Conservation (phyloP, 2,888 invertebrate genomes). For the Aspidiotus rigidus region DNA sequence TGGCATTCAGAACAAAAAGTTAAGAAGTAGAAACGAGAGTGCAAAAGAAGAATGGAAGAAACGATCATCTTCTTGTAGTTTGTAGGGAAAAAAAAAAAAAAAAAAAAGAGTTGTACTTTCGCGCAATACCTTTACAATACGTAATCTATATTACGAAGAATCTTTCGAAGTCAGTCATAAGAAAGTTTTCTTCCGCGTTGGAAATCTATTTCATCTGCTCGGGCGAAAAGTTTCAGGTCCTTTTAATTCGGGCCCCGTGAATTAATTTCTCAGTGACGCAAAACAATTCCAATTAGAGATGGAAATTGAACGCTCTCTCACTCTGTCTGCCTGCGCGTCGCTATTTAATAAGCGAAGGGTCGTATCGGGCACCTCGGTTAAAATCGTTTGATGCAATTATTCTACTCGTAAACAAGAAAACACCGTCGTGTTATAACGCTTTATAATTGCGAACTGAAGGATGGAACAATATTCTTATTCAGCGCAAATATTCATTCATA, state of each 20-base stretch:
- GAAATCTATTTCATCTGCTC: constrained; percentile 26
- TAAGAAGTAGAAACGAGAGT: not conserved
- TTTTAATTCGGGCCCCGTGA: constrained; percentile 16
- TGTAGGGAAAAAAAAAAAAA: no score
- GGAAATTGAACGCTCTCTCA: constrained; percentile 20
- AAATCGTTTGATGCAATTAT: constrained; percentile 26
- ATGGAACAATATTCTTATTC: constrained; percentile 1
- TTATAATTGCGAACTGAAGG: constrained; percentile 7
- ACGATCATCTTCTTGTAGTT: not conserved
- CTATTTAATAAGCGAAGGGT: constrained; percentile 19
- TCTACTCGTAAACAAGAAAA: constrained; percentile 22
- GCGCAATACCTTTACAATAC: no score
- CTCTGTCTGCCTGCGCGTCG: not conserved
- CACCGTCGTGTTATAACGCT: constrained; percentile 14
- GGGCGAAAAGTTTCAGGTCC: constrained; percentile 1
- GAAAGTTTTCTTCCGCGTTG: constrained; percentile 24
- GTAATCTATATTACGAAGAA: not conserved
- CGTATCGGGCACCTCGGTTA: constrained; percentile 11
- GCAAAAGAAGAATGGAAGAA: not conserved
- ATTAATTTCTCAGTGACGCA: constrained; percentile 29
- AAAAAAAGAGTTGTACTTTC: no score
- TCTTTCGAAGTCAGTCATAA: constrained; percentile 4
- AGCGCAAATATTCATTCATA: constrained; percentile 4
- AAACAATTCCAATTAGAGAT: constrained; percentile 30
- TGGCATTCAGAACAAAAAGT: not conserved